A percentile compares a stretch with the other conserved stretches of the same genome.
These are phyloP conservation scores for Cyprinodon brontotheroides DNA, from an alignment of 2,113 vertebrate species.

Conservation along the genomic window DNA sequence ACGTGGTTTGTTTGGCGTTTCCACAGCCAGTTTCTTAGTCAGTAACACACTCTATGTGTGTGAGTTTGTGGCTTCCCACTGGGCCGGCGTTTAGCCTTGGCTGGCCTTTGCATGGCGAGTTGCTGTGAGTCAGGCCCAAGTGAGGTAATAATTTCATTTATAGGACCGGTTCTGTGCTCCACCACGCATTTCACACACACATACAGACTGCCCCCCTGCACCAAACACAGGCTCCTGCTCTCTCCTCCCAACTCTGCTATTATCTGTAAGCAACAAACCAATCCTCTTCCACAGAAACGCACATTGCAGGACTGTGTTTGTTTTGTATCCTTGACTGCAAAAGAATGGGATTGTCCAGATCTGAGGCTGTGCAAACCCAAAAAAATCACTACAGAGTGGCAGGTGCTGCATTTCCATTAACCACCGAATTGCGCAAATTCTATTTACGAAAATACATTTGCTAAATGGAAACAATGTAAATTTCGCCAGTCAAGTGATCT, in stretches of 20 bases:
- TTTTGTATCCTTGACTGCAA: slow-evolving; percentile 77
- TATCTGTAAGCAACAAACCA: slow-evolving; percentile 35
- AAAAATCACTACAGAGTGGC: slow-evolving; percentile 25
- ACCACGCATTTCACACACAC: slow-evolving; percentile 72
- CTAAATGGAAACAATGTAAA: too few relatives aligned
- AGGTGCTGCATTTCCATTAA: too few relatives aligned
- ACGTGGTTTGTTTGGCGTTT: slow-evolving; percentile 1
- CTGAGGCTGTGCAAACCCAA: slow-evolving; percentile 23
- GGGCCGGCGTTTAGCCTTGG: slow-evolving; percentile 50
- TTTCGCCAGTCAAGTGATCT: too few relatives aligned
- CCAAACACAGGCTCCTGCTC: too few relatives aligned
- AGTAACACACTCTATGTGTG: slow-evolving; percentile 16
- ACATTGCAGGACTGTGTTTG: slow-evolving; percentile 52
- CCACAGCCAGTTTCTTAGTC: slow-evolving; percentile 13
- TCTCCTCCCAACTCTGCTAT: slow-evolving; percentile 10
- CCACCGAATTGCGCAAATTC: too few relatives aligned
- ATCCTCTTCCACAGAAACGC: background rate
- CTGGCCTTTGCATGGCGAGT: slow-evolving; percentile 38
- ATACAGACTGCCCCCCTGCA: slow-evolving; percentile 15
- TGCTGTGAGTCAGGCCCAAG: slow-evolving; percentile 23
- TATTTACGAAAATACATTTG: too few relatives aligned
- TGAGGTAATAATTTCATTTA: slow-evolving; percentile 68
- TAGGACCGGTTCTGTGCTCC: slow-evolving; percentile 31
- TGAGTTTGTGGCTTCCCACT: slow-evolving; percentile 45
- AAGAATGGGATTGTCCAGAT: slow-evolving; percentile 22